Percentiles rank a stretch among this genome's conserved stretches.
Evolutionary conservation across 2,888 invertebrate genomes (phyloP).

Genomic region (Germaria angustata): DNA sequence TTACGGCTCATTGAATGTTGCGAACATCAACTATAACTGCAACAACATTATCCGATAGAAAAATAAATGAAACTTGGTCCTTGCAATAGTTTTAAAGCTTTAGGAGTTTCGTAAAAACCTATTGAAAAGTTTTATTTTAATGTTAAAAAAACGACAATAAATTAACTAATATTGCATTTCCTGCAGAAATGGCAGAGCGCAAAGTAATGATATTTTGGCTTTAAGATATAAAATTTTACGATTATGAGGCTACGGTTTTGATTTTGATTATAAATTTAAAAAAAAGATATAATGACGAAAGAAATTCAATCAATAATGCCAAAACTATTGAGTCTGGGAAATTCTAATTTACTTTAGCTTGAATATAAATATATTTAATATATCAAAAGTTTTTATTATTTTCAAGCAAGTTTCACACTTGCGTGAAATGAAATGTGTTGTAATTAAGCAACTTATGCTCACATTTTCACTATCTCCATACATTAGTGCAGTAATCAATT

Average conservation of each 20-base stretch:
- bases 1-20: constrained; percentile 61
- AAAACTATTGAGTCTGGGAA: not conserved
- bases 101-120: constrained; percentile 14
- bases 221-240: constrained; percentile 8
- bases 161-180: not conserved
- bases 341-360: too few relatives aligned
- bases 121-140: constrained; percentile 13
- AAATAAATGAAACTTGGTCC: constrained; percentile 17
- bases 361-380: not conserved
- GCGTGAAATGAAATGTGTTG: not conserved
- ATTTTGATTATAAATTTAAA: not conserved
- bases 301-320: not conserved
- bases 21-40: constrained; percentile 14
- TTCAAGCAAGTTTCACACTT: not conserved
- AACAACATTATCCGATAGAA: not conserved
- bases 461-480: constrained; percentile 16
- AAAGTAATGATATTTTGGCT: constrained; percentile 5
- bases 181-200: not conserved
- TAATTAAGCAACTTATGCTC: constrained; percentile 40
- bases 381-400: not conserved
- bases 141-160: constrained; percentile 23
- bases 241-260: constrained; percentile 11
- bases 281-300: not conserved
- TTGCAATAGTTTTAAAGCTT: constrained; percentile 13
- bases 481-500: constrained; percentile 33